Base-by-base conservation (phyloP, 2,888 invertebrate species). In the Nysson spinosus region DNA sequence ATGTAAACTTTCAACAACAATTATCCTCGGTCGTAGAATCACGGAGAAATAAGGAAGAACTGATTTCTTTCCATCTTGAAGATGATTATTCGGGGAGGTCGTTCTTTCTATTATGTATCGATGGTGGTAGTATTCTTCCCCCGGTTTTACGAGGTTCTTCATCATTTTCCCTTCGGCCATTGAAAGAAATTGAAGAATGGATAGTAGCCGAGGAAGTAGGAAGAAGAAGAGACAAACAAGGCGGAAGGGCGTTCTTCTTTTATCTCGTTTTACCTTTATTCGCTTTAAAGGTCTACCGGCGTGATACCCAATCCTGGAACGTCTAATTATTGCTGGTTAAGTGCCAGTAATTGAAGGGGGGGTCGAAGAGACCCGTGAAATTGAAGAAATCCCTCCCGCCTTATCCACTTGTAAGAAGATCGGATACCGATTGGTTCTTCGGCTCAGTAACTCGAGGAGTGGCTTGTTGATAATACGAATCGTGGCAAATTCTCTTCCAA, bases 251-350 rank as follows among this genome's bases (percentile, higher is more conserved):
- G 56, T 69, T 58, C 40, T 66, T 66, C 57, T 55, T 74, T 76
- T 62, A 75, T 72, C 65, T 42, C 47, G 54, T 73, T 70, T 73
- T 65, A 70, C 70, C 62, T 79, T 79, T 77, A 74, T 75, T 66
- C 79, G 77, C 77, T 79, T 74, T 69, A 77, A 77, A 79, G 79
- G 70, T 70, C 68, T 71, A 72, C 24, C 71, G 56, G 68, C 68
- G 75, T 65, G 78, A 77, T 77, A 78, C 71, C 75, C 81, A 78
- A 83, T 81, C 74, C 77, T 28, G 72, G 69, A 61, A 72, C 74
- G 80, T 83, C 84, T 85, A 85, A 85, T 85, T 85, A 85, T 85
- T 80, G 79, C 80, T 75, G 78, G 79, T 81, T 84, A 84, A 84
- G 85, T 83, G 82, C 73, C 69, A 76, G 79, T 83, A 84, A 85